Percentiles rank a stretch among this genome's conserved stretches.
Evolutionary conservation across 2,113 vertebrate genomes (phyloP).

Genomic region (Vombatus ursinus): DNA sequence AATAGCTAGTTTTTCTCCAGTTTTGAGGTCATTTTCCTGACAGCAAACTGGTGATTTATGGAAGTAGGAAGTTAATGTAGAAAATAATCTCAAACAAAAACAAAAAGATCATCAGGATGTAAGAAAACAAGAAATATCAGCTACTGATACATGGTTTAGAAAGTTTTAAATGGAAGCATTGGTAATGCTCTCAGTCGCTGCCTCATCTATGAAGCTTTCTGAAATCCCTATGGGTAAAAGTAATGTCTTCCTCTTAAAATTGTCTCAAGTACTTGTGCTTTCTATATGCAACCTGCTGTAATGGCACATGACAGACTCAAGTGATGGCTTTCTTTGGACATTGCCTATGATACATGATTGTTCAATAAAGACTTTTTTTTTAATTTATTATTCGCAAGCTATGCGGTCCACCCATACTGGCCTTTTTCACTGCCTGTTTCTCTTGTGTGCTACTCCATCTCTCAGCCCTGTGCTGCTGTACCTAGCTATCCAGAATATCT

Average conservation of each 20-base stretch:
- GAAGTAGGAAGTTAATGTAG: neutral
- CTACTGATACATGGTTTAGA: neutral
- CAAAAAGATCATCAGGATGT: neutral
- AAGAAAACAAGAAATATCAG: neutral
- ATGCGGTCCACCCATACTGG: neutral
- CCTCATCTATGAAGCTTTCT: neutral
- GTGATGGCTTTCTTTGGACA: neutral
- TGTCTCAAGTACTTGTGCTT: neutral
- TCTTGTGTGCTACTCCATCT: neutral
- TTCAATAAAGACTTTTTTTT: too few relatives aligned
- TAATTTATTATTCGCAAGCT: neutral
- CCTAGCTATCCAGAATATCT: neutral
- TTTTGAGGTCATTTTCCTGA: neutral
- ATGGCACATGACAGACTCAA: neutral
- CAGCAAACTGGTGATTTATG: neutral
- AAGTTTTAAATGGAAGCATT: neutral
- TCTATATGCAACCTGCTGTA: neutral
- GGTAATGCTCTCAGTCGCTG: neutral
- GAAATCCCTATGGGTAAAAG: neutral
- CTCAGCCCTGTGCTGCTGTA: neutral
- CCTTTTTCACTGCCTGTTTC: neutral
- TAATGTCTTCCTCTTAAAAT: neutral
- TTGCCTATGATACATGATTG: neutral
- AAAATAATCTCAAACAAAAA: neutral
- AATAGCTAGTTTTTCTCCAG: neutral